A percentile compares a stretch with the other conserved stretches of the same genome.
Conservation (phyloP, 2,797 vertebrate genomes). For the Lithobates sylvaticus region DNA sequence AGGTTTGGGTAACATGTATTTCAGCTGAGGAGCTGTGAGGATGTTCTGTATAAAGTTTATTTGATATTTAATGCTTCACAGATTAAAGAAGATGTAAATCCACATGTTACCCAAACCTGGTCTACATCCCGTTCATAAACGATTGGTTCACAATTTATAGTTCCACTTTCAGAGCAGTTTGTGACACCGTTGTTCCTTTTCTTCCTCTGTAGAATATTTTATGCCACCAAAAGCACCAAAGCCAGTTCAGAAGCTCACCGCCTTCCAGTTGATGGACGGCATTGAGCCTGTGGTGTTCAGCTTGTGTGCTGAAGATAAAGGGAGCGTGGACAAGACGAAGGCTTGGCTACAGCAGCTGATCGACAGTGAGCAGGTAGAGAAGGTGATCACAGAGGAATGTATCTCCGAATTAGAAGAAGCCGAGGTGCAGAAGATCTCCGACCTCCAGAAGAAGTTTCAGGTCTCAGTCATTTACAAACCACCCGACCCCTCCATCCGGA, state of each 20-base stretch:
- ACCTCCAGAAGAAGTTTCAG: slow-evolving; percentile 75
- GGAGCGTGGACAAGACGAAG: slow-evolving; percentile 70
- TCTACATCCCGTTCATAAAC: too few relatives aligned
- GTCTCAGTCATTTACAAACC: slow-evolving; percentile 70
- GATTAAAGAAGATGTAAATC: too few relatives aligned
- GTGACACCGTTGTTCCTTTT: background rate
- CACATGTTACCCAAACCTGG: too few relatives aligned
- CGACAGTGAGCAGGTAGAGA: slow-evolving; percentile 73
- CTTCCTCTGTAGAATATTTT: background rate
- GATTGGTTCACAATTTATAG: too few relatives aligned
- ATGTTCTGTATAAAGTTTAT: too few relatives aligned
- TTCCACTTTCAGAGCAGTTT: too few relatives aligned
- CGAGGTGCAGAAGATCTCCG: slow-evolving; percentile 70
- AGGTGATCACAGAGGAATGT: slow-evolving; percentile 67
- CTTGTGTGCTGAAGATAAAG: slow-evolving; percentile 79
- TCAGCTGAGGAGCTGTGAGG: too few relatives aligned
- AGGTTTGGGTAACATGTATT: too few relatives aligned
- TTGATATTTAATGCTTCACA: too few relatives aligned
- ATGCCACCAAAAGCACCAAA: too few relatives aligned
- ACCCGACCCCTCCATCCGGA: slow-evolving; percentile 69
- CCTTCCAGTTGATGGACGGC: slow-evolving; percentile 70
- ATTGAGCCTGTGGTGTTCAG: slow-evolving; percentile 74
- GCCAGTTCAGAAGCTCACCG: background rate
- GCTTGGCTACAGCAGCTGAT: slow-evolving; percentile 76
- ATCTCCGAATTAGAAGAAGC: slow-evolving; percentile 73